phyloP scores from a whole-genome alignment of 2,113 vertebrate species.

The Galeopterus variegatus region DNA sequence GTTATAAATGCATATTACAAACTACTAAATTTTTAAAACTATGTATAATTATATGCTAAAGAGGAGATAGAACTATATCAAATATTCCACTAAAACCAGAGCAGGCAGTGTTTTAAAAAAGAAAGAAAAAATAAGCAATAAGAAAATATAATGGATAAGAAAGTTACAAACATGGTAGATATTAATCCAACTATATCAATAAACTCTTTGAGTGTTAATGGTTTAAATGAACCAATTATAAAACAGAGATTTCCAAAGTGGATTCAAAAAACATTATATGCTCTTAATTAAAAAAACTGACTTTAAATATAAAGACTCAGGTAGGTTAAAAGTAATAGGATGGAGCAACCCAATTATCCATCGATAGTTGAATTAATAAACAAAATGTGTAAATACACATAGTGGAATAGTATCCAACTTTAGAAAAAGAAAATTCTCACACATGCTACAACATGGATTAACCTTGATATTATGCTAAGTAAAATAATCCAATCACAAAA shows the following conservation, averaged over 20 bases:
- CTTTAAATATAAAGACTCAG: slow-evolving; percentile 14
- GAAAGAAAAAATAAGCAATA: not conserved
- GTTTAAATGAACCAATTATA: not conserved
- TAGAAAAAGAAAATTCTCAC: not conserved
- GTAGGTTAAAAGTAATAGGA: not conserved
- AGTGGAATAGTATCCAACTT: not conserved
- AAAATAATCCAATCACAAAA: not conserved
- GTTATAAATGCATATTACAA: not conserved
- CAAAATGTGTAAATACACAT: not conserved
- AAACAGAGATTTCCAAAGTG: not conserved
- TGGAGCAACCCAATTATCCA: not conserved
- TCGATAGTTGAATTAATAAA: not conserved
- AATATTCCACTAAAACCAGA: not conserved
- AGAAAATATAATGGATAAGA: not conserved
- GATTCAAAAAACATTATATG: not conserved
- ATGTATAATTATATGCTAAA: not conserved
- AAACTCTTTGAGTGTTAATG: not conserved
- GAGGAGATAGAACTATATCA: not conserved
- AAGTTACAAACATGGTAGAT: not conserved
- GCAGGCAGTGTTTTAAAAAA: not conserved
- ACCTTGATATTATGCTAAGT: not conserved
- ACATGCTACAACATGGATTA: not conserved
- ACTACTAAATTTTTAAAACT: not conserved
- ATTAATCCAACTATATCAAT: not conserved
- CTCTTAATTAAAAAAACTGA: not conserved